Conservation (phyloP, 1,140 invertebrate species). For the Sweltsa coloradensis region DNA sequence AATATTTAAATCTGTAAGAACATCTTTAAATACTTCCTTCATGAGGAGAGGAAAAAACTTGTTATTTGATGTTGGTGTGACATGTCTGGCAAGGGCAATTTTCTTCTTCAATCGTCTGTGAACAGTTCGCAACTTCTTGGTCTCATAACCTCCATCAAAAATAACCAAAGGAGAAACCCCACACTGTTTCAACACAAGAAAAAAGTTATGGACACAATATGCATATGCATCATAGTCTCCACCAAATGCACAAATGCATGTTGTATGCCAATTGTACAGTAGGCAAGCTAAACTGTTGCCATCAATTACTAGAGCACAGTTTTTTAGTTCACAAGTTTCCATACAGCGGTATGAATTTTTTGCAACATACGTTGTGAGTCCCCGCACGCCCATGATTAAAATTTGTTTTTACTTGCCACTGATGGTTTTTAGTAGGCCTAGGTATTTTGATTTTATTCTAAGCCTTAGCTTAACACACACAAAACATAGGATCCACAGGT, state of each 20-base stretch:
- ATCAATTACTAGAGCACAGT: slow-evolving; percentile 66
- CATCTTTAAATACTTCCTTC: slow-evolving; percentile 55
- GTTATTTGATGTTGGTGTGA: slow-evolving; percentile 29
- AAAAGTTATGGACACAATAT: slow-evolving; percentile 48
- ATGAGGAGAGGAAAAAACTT: slow-evolving; percentile 57
- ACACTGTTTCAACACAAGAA: slow-evolving; percentile 54
- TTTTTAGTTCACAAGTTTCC: slow-evolving; percentile 46
- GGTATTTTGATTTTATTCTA: no score
- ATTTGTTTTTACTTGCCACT: no score
- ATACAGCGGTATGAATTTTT: slow-evolving; percentile 50
- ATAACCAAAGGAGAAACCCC: slow-evolving; percentile 63
- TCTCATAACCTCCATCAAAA: slow-evolving; percentile 70
- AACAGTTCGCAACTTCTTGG: slow-evolving; percentile 60
- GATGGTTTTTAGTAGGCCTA: no score
- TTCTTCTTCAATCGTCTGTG: slow-evolving; percentile 46
- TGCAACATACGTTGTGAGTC: slow-evolving; percentile 68
- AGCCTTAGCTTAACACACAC: no score
- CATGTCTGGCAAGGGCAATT: slow-evolving; percentile 32
- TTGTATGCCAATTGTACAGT: slow-evolving; percentile 49
- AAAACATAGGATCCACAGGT: no score
- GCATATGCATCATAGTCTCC: slow-evolving; percentile 77
- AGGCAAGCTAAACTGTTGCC: slow-evolving; percentile 65
- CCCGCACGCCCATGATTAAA: slow-evolving; percentile 61
- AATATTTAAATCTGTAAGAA: slow-evolving; percentile 48
- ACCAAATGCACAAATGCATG: slow-evolving; percentile 58